Conservation (phyloP, 2,797 vertebrate genomes). For the Amniataba percoides region DNA sequence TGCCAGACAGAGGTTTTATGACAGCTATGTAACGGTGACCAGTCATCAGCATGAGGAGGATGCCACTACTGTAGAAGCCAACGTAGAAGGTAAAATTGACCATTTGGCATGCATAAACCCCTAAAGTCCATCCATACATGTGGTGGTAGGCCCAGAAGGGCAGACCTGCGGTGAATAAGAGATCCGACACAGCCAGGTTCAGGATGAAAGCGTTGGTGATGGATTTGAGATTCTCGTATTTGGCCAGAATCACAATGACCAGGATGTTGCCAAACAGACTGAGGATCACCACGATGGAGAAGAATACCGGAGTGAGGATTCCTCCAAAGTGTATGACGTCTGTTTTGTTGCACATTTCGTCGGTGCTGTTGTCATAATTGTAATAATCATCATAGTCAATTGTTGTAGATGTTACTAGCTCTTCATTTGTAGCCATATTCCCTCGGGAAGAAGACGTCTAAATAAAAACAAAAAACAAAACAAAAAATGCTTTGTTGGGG, state of each 20-base stretch:
- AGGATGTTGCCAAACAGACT: constrained; percentile 91
- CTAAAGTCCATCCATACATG: constrained; percentile 87
- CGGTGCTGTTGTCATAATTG: too few relatives aligned
- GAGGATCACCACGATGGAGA: constrained; percentile 85
- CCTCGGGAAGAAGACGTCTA: constrained; percentile 20
- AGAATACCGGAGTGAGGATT: constrained; percentile 81
- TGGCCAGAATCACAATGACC: constrained; percentile 89
- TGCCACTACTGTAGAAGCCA: constrained; percentile 92
- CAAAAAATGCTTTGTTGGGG: not conserved
- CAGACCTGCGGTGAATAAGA: constrained; percentile 89
- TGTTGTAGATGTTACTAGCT: fast-evolving
- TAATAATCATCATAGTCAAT: too few relatives aligned
- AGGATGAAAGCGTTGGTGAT: constrained; percentile 92
- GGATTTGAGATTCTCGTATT: constrained; percentile 90
- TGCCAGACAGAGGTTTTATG: constrained; percentile 86
- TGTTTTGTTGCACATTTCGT: constrained; percentile 81
- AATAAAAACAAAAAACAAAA: too few relatives aligned
- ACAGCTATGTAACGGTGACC: constrained; percentile 90
- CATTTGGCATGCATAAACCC: constrained; percentile 86
- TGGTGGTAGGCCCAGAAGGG: constrained; percentile 89
- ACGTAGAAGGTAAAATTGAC: constrained; percentile 87
- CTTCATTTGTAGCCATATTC: constrained; percentile 33
- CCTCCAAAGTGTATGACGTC: constrained; percentile 62
- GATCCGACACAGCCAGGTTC: constrained; percentile 92
- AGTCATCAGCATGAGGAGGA: constrained; percentile 93